A percentile compares a stretch with the other conserved stretches of the same genome.
phyloP scores from a whole-genome alignment of 1,140 invertebrate genomes.

The Riptortus pedestris region DNA sequence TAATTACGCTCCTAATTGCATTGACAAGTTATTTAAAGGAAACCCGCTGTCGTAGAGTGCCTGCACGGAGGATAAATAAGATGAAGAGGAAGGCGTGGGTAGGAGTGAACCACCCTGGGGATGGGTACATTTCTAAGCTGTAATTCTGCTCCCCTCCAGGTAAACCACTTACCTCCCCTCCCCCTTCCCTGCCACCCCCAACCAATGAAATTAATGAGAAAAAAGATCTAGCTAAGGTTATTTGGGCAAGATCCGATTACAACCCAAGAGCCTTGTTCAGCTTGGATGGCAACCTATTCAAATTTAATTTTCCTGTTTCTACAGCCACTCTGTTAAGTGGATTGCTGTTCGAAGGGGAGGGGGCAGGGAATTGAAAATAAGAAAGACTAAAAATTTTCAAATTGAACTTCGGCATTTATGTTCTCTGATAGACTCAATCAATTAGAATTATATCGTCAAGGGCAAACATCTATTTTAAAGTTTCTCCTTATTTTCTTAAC shows the following conservation, averaged over 20 bases:
- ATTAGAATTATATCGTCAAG: too few species aligned
- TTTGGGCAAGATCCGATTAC: conserved; percentile 4
- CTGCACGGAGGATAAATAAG: too few species aligned
- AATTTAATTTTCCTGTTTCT: conserved; percentile 10
- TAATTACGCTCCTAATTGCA: too few species aligned
- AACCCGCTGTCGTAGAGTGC: too few species aligned
- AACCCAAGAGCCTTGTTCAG: too few species aligned
- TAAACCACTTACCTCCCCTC: conserved; percentile 14
- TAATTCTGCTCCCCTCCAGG: conserved; percentile 13
- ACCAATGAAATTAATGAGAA: conserved; percentile 20
- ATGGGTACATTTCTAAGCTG: conserved; percentile 18
- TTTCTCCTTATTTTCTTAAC: neutral
- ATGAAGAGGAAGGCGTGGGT: neutral
- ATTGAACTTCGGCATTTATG: too few species aligned
- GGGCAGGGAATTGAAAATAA: neutral
- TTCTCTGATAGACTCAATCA: too few species aligned
- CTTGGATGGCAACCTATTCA: conserved; percentile 2
- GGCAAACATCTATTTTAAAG: neutral
- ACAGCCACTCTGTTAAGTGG: neutral
- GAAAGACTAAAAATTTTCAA: neutral
- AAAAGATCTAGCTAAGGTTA: conserved; percentile 13
- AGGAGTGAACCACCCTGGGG: neutral
- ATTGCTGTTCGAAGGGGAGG: neutral
- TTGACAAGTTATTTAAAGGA: too few species aligned
- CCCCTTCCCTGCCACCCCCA: conserved; percentile 3